Evolutionary conservation across 1,140 invertebrate genomes (phyloP).

Genomic region (Bombus sylvicola): DNA sequence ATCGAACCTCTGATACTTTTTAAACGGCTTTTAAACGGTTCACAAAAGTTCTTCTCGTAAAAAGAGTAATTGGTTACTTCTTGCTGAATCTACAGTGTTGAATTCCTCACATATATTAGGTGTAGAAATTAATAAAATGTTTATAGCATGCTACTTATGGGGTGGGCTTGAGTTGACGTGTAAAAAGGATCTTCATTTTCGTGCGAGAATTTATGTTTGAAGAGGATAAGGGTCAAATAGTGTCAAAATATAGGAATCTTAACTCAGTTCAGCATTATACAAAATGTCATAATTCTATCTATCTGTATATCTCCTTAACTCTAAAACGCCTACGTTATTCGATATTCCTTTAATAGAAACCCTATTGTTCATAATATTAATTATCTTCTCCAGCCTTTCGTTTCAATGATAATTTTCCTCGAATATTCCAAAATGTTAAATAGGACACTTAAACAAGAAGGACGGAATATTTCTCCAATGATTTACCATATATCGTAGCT

Average conservation of each 20-base stretch:
- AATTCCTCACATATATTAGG: neutral
- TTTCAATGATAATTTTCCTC: no score
- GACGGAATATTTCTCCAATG: neutral
- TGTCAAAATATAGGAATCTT: neutral
- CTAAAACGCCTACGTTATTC: no score
- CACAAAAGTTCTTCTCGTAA: neutral
- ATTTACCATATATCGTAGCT: neutral
- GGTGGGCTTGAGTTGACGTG: neutral
- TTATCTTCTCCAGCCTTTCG: no score
- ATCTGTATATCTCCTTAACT: no score
- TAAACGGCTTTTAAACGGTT: neutral
- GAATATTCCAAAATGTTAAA: no score
- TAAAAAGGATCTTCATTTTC: neutral
- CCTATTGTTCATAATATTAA: neutral
- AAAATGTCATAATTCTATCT: neutral
- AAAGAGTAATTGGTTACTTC: neutral
- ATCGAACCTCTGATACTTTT: neutral
- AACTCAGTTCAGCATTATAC: neutral
- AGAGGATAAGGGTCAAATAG: neutral
- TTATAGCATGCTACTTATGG: neutral
- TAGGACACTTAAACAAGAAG: no score
- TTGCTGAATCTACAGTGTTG: no score
- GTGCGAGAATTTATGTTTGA: neutral
- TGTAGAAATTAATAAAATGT: neutral
- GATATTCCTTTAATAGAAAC: no score